Base-by-base conservation (phyloP, 2,797 vertebrate genomes). In the Poecile montanus region DNA sequence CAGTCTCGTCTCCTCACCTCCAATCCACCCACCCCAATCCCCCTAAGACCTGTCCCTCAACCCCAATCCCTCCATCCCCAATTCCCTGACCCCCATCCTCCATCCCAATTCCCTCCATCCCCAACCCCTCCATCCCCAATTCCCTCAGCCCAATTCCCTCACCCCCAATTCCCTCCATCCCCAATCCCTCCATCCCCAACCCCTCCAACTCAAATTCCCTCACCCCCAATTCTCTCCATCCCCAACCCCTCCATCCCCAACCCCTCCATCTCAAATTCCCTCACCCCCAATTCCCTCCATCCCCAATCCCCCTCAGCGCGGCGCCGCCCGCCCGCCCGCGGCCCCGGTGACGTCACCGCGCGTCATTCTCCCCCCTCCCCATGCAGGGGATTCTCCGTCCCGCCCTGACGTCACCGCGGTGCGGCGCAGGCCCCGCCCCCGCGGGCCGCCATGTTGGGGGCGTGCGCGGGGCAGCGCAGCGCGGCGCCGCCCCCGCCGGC, bases 361-460 rank as follows among this genome's bases (percentile, higher is more conserved):
- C 81, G 65, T 70, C 85, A 73, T 34, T 50, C 47, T 56, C 57
- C 57, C n/a, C 32, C 57, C 63, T 2, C 62, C 79, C 60, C 56
- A 68, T 80, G 93, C 81, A 85, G 63, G 94, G 97, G 94, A 96
- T 96, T 93, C 96, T 97, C 96, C 95, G n/a, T 12, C 85, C 88
- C 73, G 67, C 61, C 25, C 88, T 87, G 77, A 86, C 90, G 81
- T 94, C 94, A 92, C 32, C 76, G 54, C 71, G 87, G 47, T 13
- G 90, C 51, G 44, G 79, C 47, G n/a, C 40, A 25, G 85, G 80
- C 48, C 36, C 87, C 84, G 87, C 95, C 93, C 86, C 94, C 81
- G 51, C 38, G 68, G 56, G 91, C 95, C 97, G 97, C 97, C 97
- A 98, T 98, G 97, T 97, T 97, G 96, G 91, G 88, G 84, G 87